Evolutionary conservation across 2,797 vertebrate genomes (phyloP).

Genomic region (Gobio occitaniae): DNA sequence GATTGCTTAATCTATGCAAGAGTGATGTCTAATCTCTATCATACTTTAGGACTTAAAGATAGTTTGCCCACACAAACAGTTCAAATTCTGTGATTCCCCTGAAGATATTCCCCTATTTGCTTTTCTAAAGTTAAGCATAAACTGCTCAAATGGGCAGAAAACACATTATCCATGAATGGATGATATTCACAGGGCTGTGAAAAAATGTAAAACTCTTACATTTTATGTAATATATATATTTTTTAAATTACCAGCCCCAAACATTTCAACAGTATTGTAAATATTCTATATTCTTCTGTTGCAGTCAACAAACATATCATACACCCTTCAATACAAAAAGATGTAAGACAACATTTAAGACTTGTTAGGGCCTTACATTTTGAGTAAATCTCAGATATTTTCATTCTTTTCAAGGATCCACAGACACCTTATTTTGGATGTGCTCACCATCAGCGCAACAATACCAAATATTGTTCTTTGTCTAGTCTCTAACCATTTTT

Average conservation of each 20-base stretch:
- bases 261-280: no score
- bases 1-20: slow-evolving; percentile 63
- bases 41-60: slow-evolving; percentile 58
- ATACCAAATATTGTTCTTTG: slow-evolving; percentile 1
- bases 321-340: not conserved
- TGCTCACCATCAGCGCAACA: not conserved
- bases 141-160: slow-evolving; percentile 50
- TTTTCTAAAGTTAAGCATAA: slow-evolving; percentile 30
- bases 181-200: slow-evolving; percentile 9
- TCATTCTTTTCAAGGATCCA: not conserved
- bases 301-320: not conserved
- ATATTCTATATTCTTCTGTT: no score
- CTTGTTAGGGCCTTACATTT: not conserved
- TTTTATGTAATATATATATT: no score
- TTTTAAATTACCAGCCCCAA: no score
- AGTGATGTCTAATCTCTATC: slow-evolving; percentile 63
- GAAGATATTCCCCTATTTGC: slow-evolving; percentile 21
- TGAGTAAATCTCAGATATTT: not conserved
- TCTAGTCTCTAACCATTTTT: slow-evolving; percentile 1
- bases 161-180: slow-evolving; percentile 19
- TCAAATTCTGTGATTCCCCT: not conserved
- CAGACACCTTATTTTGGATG: slow-evolving; percentile 22
- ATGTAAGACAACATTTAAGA: not conserved
- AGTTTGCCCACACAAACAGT: slow-evolving; percentile 37
- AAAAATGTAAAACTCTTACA: no score